Evolutionary conservation across 2,797 vertebrate genomes (phyloP).

Genomic region (Emydoidea blandingii): DNA sequence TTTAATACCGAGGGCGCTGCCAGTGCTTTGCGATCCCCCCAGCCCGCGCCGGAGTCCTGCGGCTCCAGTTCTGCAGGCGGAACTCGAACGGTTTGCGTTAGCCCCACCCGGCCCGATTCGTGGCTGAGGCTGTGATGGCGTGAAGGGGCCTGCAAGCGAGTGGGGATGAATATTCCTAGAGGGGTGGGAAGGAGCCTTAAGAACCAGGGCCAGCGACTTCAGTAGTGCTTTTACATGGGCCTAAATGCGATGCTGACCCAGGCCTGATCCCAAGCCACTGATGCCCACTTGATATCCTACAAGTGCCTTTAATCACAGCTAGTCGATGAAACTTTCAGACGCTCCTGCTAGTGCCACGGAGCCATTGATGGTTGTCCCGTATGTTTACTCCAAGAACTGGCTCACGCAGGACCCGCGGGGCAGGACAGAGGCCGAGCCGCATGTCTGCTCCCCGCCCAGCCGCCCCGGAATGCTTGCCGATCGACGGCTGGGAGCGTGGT

Average conservation of each 20-base stretch:
- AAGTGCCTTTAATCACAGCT: not conserved
- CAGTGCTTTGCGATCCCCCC: not conserved
- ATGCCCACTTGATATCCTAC: not conserved
- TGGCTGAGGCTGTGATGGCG: fast-evolving
- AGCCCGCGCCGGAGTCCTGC: not conserved
- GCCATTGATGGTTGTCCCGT: not conserved
- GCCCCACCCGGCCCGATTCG: not conserved
- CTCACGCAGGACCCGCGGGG: not conserved
- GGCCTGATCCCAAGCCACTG: not conserved
- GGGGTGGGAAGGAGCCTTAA: not conserved
- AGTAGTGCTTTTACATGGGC: not conserved
- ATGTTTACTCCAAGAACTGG: not conserved
- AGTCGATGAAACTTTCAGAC: not conserved
- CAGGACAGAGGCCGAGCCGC: fast-evolving
- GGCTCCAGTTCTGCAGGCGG: not conserved
- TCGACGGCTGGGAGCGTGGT: no score
- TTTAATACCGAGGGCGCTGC: not conserved
- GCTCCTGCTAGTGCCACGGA: not conserved
- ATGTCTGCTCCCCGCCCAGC: not conserved
- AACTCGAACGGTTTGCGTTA: not conserved
- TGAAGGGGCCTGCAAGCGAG: no score
- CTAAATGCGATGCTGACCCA: not conserved
- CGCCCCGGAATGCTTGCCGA: no score
- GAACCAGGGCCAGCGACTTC: not conserved
- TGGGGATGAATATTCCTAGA: not conserved